phyloP scores from a whole-genome alignment of 2,888 invertebrate genomes.

The Limnephilus auricula region DNA sequence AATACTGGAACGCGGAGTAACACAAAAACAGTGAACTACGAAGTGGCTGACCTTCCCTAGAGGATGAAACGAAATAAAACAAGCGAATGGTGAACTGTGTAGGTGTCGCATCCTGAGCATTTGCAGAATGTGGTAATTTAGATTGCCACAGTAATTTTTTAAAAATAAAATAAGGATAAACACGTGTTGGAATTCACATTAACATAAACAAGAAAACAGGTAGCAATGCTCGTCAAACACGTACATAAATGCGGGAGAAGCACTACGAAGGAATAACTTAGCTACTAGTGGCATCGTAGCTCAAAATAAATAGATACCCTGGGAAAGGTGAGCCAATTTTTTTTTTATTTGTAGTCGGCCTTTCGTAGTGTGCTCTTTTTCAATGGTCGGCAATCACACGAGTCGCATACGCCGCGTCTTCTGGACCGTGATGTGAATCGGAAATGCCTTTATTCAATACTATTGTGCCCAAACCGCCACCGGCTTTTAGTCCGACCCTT shows the following conservation, averaged over 20 bases:
- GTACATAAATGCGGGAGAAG: no score
- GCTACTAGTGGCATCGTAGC: no score
- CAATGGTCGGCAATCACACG: background rate
- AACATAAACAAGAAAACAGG: no score
- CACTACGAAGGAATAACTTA: no score
- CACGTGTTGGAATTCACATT: no score
- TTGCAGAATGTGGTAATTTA: no score
- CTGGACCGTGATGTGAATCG: slow-evolving; percentile 61
- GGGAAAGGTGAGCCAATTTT: background rate
- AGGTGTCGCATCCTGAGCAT: background rate
- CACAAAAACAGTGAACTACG: no score
- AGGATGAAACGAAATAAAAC: background rate
- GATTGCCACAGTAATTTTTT: no score
- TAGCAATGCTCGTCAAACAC: no score
- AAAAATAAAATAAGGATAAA: no score
- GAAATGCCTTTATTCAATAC: slow-evolving; percentile 65
- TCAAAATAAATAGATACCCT: background rate
- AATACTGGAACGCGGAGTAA: no score
- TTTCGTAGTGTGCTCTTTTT: background rate
- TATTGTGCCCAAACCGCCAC: slow-evolving; percentile 55
- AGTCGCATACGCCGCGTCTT: slow-evolving; percentile 12
- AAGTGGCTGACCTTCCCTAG: background rate
- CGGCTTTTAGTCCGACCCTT: slow-evolving; percentile 47
- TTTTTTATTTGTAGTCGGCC: background rate
- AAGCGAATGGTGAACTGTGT: background rate